Percentiles rank a stretch among this genome's conserved stretches.
Evolutionary conservation across 2,797 vertebrate genomes (phyloP).

Genomic region (Natrix natrix): DNA sequence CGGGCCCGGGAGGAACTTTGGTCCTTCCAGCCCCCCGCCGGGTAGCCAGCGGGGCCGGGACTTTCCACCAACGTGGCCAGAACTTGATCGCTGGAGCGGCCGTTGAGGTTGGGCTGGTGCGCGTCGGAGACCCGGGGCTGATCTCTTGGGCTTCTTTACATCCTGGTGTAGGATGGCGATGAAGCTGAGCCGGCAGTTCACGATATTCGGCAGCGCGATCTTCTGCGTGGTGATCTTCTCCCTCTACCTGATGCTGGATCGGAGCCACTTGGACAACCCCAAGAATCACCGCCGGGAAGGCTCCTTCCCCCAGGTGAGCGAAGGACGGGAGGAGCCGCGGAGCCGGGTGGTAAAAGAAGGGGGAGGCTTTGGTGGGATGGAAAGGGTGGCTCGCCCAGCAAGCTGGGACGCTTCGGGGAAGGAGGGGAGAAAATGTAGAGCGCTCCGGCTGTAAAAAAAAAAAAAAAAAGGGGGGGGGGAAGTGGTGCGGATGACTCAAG

Average conservation of each 20-base stretch:
- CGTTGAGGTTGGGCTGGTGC: neutral
- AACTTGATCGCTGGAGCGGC: neutral
- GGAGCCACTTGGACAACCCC: constrained; percentile 80
- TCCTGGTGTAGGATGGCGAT: constrained; percentile 59
- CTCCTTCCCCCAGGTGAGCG: constrained; percentile 71
- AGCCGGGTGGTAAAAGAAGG: neutral
- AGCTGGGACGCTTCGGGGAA: neutral
- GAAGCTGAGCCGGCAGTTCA: constrained; percentile 84
- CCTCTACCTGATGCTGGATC: constrained; percentile 87
- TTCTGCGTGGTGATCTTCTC: constrained; percentile 87
- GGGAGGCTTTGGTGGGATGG: no score
- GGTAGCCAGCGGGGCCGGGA: constrained; percentile 15
- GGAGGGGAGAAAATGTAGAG: neutral
- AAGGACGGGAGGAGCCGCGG: neutral
- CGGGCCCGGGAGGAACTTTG: neutral
- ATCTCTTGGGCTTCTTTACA: no score
- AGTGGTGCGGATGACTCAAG: neutral
- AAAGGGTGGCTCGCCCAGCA: neutral
- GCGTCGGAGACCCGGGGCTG: neutral
- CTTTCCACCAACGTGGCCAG: neutral
- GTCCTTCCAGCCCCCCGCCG: neutral
- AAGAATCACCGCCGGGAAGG: constrained; percentile 73
- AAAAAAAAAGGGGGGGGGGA: neutral
- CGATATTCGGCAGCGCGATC: constrained; percentile 81
- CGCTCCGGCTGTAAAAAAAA: neutral